Percentiles rank a stretch among this genome's conserved stretches.
phyloP scores from a whole-genome alignment of 2,888 invertebrate species.

The Trichogramma dendrolimi region DNA sequence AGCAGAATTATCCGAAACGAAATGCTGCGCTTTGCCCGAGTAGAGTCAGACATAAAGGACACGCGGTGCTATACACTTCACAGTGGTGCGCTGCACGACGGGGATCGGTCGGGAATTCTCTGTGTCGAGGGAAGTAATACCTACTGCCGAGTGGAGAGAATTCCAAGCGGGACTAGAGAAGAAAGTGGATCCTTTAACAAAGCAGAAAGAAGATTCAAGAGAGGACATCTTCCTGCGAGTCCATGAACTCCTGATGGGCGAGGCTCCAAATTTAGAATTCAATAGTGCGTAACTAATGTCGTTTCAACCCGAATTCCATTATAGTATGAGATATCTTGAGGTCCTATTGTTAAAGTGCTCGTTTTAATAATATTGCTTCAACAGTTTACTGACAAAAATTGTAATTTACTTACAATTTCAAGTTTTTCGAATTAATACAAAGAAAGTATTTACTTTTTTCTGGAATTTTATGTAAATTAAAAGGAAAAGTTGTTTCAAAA shows the following conservation, averaged over 20 bases:
- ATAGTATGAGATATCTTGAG: too few relatives aligned
- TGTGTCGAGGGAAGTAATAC: too few relatives aligned
- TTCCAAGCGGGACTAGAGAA: neutral
- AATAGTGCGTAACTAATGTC: slow-evolving; percentile 50
- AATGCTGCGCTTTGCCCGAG: slow-evolving; percentile 32
- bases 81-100: neutral
- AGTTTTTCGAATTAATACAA: too few relatives aligned
- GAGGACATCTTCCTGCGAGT: slow-evolving; percentile 37
- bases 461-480: too few relatives aligned
- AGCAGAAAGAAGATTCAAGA: neutral
- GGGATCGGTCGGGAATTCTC: too few relatives aligned
- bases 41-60: slow-evolving; percentile 18
- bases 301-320: slow-evolving; percentile 14
- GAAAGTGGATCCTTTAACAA: neutral
- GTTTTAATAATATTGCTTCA: too few relatives aligned
- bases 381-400: too few relatives aligned
- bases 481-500: too few relatives aligned
- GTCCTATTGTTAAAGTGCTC: too few relatives aligned
- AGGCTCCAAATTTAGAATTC: slow-evolving; percentile 53
- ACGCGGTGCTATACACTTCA: neutral
- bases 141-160: neutral
- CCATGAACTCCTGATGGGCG: slow-evolving; percentile 46
- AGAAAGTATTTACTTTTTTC: too few relatives aligned
- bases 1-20: slow-evolving; percentile 42
- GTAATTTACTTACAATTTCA: too few relatives aligned